Conservation (phyloP, 2,888 invertebrate genomes). For the Epirrhoe alternata region DNA sequence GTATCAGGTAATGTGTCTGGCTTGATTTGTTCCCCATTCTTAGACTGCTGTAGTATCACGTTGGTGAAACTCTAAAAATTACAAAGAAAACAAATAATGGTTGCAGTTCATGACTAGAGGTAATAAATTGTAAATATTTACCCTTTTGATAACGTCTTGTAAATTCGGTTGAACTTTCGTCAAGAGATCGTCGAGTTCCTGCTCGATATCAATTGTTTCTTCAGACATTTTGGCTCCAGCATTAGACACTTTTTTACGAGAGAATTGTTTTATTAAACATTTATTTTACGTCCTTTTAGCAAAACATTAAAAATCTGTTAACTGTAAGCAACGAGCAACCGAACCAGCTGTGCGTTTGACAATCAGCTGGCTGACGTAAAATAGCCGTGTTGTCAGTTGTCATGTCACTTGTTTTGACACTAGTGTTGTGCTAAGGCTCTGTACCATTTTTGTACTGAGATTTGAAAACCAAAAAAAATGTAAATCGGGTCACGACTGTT, state of each 20-base stretch:
- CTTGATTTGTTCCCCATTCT: slow-evolving; percentile 76
- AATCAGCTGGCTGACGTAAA: slow-evolving; percentile 11
- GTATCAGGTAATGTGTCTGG: slow-evolving; percentile 80
- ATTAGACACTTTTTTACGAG: slow-evolving; percentile 49
- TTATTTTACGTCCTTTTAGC: not conserved
- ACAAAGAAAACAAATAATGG: slow-evolving; percentile 10
- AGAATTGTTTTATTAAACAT: slow-evolving; percentile 28
- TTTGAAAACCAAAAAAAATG: no score
- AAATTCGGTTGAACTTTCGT: slow-evolving; percentile 82
- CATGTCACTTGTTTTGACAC: not conserved
- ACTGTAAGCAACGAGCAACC: not conserved
- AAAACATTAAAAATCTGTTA: not conserved
- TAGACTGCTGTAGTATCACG: slow-evolving; percentile 81
- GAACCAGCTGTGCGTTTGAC: slow-evolving; percentile 21
- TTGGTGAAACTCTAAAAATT: slow-evolving; percentile 85
- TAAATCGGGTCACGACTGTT: no score
- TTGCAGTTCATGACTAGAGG: not conserved
- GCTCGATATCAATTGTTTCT: slow-evolving; percentile 74
- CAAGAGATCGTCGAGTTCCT: slow-evolving; percentile 78
- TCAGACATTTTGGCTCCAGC: slow-evolving; percentile 65
- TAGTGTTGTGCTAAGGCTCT: slow-evolving; percentile 1
- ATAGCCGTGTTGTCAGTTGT: slow-evolving; percentile 19
- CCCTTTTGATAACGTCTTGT: slow-evolving; percentile 86
- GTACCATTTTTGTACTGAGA: not conserved
- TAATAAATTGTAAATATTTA: slow-evolving; percentile 58